These are phyloP conservation scores for Polypterus bichir DNA, from an alignment of 2,113 vertebrate species.

Conservation along the genomic window DNA sequence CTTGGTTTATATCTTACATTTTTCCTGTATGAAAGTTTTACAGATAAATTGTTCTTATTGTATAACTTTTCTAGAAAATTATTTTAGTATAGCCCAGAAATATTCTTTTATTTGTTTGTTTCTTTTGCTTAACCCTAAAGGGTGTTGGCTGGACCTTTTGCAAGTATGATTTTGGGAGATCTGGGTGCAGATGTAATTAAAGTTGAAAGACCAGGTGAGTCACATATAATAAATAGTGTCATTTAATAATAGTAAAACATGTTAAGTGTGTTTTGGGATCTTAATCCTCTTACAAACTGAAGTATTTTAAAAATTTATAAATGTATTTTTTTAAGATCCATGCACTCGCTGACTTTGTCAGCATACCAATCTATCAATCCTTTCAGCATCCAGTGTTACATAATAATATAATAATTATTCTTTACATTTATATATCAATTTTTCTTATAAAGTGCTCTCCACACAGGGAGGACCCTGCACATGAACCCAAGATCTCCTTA, in stretches of 20 bases:
- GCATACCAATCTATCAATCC: neutral
- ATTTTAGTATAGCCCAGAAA: neutral
- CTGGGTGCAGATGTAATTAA: constrained; percentile 91
- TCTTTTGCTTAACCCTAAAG: constrained; percentile 38
- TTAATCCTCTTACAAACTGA: neutral
- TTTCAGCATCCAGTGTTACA: neutral
- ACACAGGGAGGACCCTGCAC: no score
- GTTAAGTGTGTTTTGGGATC: no score
- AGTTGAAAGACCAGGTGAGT: constrained; percentile 80
- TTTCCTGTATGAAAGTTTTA: no score
- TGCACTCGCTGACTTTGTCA: neutral
- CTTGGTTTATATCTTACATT: no score
- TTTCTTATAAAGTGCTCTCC: no score
- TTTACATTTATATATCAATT: no score
- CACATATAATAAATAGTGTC: neutral
- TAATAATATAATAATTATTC: neutral
- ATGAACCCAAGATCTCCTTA: no score
- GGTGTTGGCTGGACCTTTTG: constrained; percentile 84
- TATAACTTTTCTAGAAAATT: neutral
- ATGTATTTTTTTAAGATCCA: neutral
- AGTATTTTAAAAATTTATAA: neutral
- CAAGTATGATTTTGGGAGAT: constrained; percentile 91
- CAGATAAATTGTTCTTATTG: no score
- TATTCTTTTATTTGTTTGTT: constrained; percentile 5
- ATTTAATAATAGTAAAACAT: no score